phyloP scores from a whole-genome alignment of 2,888 invertebrate genomes.

The Diploptera punctata region DNA sequence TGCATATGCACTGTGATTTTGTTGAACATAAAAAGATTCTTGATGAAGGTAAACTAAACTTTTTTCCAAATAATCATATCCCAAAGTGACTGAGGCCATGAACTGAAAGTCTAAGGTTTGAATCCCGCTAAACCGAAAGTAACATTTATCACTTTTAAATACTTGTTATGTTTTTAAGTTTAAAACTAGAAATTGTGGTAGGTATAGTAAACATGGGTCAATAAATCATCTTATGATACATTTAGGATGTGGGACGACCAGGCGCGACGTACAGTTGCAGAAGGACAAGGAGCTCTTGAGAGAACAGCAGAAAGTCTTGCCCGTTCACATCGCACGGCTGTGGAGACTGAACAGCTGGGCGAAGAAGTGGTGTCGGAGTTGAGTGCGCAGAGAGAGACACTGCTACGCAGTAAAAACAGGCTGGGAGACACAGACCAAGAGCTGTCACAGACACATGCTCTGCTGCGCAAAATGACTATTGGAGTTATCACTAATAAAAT shows the following conservation, averaged over 20 bases:
- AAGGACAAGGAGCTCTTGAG: slow-evolving; percentile 63
- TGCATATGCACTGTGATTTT: too few relatives aligned
- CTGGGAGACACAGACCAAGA: slow-evolving; percentile 75
- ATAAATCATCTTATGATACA: too few relatives aligned
- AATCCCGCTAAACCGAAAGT: too few relatives aligned
- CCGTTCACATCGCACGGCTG: slow-evolving; percentile 74
- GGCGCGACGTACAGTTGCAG: slow-evolving; percentile 63
- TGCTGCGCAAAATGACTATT: slow-evolving; percentile 70
- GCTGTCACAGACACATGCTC: slow-evolving; percentile 66
- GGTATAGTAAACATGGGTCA: too few relatives aligned
- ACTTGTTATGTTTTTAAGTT: too few relatives aligned
- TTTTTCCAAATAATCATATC: too few relatives aligned
- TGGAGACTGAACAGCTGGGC: slow-evolving; percentile 82
- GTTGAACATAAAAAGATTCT: too few relatives aligned
- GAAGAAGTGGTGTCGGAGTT: slow-evolving; percentile 78
- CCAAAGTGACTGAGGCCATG: too few relatives aligned
- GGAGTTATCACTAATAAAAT: slow-evolving; percentile 79
- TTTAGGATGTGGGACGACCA: slow-evolving; percentile 61
- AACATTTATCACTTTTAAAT: too few relatives aligned
- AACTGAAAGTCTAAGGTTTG: too few relatives aligned
- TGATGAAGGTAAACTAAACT: too few relatives aligned
- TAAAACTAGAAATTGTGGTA: too few relatives aligned
- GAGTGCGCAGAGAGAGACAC: slow-evolving; percentile 75
- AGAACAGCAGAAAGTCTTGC: slow-evolving; percentile 68
- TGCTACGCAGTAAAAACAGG: slow-evolving; percentile 69